Evolutionary conservation across 2,888 invertebrate genomes (phyloP).

Genomic region (Leucophenga montana): DNA sequence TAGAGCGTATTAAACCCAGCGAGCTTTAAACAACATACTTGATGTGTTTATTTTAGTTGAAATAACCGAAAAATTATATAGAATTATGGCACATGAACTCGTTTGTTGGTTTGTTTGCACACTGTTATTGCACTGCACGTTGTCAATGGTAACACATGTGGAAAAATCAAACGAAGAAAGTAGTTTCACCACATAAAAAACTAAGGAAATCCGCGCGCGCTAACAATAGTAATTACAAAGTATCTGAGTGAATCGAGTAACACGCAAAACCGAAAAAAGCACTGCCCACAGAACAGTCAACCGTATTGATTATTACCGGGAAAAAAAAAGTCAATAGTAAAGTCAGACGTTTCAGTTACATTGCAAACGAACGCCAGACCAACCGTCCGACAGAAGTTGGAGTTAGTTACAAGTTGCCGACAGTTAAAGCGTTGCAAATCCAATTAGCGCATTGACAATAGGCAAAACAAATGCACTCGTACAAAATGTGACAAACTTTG

Average conservation of each 20-base stretch:
- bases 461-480: conserved; percentile 34
- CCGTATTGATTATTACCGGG: background rate
- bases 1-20: conserved; percentile 32
- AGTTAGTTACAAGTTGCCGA: conserved; percentile 1
- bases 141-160: conserved; percentile 42
- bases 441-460: conserved; percentile 51
- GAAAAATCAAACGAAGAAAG: background rate
- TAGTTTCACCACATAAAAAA: background rate
- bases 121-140: conserved; percentile 39
- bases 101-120: conserved; percentile 34
- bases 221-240: background rate
- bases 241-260: too few relatives aligned
- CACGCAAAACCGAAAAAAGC: too few relatives aligned
- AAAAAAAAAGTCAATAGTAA: background rate
- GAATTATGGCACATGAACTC: conserved; percentile 24
- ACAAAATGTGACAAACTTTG: background rate
- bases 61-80: conserved; percentile 39
- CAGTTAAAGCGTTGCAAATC: conserved; percentile 39
- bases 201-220: conserved; percentile 18
- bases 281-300: too few relatives aligned
- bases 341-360: background rate
- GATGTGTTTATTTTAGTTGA: conserved; percentile 21
- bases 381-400: background rate
- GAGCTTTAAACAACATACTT: too few relatives aligned
- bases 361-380: background rate